Percentiles rank a stretch among this genome's conserved stretches.
Evolutionary conservation across 1,140 invertebrate species (phyloP).

Genomic region (Elysia chlorotica): DNA sequence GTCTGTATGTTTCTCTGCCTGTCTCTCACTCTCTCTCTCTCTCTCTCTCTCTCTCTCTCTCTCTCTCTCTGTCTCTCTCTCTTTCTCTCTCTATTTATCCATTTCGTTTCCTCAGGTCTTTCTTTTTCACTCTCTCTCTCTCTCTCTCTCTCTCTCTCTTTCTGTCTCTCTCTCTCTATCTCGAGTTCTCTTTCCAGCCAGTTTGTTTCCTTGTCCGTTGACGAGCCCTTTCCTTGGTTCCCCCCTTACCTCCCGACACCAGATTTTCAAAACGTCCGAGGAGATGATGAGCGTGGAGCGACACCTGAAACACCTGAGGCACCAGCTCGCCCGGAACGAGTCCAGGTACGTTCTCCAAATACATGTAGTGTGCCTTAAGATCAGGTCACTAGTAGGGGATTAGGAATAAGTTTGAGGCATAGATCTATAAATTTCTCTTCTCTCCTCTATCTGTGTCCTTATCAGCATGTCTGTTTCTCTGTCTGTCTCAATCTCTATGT

Average conservation of each 20-base stretch:
- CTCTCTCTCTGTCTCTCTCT: background rate
- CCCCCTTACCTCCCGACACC: slow-evolving; percentile 1
- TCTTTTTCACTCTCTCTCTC: background rate
- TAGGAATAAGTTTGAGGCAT: too few relatives aligned
- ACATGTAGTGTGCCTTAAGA: too few relatives aligned
- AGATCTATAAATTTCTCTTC: too few relatives aligned
- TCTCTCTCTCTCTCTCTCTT: too few relatives aligned
- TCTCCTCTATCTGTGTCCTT: too few relatives aligned
- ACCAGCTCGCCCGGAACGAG: slow-evolving; percentile 27
- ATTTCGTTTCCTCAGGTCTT: background rate
- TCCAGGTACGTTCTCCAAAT: slow-evolving; percentile 12
- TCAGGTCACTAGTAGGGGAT: too few relatives aligned
- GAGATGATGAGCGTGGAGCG: slow-evolving; percentile 30
- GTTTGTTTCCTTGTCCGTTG: background rate
- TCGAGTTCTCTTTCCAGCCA: background rate
- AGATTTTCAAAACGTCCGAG: slow-evolving; percentile 31
- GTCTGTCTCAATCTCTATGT: too few relatives aligned
- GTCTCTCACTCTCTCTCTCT: too few relatives aligned
- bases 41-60: background rate
- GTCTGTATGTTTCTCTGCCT: too few relatives aligned
- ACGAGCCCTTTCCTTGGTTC: background rate
- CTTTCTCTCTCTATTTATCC: background rate
- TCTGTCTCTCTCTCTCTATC: background rate
- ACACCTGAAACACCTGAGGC: slow-evolving; percentile 19
- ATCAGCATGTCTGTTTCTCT: too few relatives aligned